Conservation (phyloP, 2,797 vertebrate genomes). For the Gouania willdenowi region DNA sequence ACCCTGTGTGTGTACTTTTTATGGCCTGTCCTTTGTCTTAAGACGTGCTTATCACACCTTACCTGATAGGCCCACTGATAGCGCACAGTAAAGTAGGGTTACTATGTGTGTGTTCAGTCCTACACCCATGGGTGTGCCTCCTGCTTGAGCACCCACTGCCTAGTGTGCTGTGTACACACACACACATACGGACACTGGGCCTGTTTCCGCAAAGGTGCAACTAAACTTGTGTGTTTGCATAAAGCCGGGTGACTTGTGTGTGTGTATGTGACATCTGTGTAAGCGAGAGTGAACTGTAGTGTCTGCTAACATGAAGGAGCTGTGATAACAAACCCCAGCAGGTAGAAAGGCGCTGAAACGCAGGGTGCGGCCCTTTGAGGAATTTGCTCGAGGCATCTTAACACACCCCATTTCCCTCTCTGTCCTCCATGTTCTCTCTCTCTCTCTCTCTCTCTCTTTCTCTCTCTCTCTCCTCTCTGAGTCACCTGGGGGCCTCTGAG, state of each 20-base stretch:
- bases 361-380: conserved; percentile 49
- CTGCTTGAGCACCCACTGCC: conserved; percentile 4
- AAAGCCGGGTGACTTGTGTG: no score
- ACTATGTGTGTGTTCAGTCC: conserved; percentile 27
- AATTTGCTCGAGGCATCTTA: conserved; percentile 66
- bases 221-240: no score
- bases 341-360: conserved; percentile 39
- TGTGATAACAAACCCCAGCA: conserved; percentile 40
- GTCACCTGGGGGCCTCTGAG: conserved; percentile 48
- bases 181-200: background rate
- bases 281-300: background rate
- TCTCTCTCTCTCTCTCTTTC: background rate
- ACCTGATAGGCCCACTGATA: conserved; percentile 45
- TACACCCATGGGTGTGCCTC: conserved; percentile 45
- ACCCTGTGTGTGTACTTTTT: background rate
- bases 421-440: background rate
- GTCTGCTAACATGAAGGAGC: conserved; percentile 7
- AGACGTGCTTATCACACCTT: conserved; percentile 51
- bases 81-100: no score
- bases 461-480: conserved; percentile 28
- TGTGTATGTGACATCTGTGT: no score
- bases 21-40: conserved; percentile 39
- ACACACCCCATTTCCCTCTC: conserved; percentile 50
- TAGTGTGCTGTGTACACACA: background rate
- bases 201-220: no score